phyloP scores from a whole-genome alignment of 2,888 invertebrate species.

The Perizoma flavofasciatum region DNA sequence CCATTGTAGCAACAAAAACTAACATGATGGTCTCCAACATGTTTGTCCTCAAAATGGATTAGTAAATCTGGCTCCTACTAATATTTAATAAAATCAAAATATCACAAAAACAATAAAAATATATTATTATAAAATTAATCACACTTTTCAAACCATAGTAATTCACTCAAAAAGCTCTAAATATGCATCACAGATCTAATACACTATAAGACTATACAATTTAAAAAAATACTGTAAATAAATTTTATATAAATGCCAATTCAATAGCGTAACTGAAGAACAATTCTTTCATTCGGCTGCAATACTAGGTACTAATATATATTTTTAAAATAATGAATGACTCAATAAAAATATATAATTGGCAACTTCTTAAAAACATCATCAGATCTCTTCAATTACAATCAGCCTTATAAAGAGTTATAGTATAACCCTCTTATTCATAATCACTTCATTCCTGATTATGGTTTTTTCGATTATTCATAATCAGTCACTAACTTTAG shows the following conservation, averaged over 20 bases:
- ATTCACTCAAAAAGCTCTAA: conserved; percentile 4
- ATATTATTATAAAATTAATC: too few relatives aligned
- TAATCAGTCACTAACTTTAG: too few relatives aligned
- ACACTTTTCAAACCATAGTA: neutral
- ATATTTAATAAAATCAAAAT: too few relatives aligned
- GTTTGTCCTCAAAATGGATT: too few relatives aligned
- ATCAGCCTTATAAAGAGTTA: conserved; percentile 36
- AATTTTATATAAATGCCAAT: conserved; percentile 2
- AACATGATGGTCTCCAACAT: too few relatives aligned
- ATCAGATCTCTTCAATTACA: conserved; percentile 29
- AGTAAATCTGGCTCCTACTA: too few relatives aligned
- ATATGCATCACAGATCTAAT: conserved; percentile 20
- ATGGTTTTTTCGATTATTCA: too few relatives aligned
- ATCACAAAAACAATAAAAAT: too few relatives aligned
- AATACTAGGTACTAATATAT: neutral
- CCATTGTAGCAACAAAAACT: too few relatives aligned
- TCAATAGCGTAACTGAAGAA: too few relatives aligned
- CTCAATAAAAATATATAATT: conserved; percentile 22
- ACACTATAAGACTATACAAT: too few relatives aligned
- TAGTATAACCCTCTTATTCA: conserved; percentile 2
- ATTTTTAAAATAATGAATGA: neutral
- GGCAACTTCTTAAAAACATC: conserved; percentile 17
- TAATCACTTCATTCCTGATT: too few relatives aligned
- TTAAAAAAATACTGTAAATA: conserved; percentile 1
- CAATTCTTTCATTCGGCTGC: neutral